phyloP scores from a whole-genome alignment of 2,888 invertebrate species.

The Microctonus hyperodae region DNA sequence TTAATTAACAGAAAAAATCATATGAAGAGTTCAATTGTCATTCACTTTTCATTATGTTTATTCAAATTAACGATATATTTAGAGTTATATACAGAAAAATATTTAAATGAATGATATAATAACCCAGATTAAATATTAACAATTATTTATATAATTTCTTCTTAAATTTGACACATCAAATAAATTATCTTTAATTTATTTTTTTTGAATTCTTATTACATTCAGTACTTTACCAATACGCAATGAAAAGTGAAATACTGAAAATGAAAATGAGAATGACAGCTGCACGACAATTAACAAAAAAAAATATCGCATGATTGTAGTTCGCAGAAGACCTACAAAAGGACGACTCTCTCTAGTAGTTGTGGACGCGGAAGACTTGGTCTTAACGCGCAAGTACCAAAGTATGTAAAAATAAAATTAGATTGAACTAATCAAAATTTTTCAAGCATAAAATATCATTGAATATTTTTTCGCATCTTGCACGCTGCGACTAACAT shows the following conservation, averaged over 20 bases:
- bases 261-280: constrained; percentile 3
- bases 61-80: too few species aligned
- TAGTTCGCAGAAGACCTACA: constrained; percentile 62
- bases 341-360: constrained; percentile 61
- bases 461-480: neutral
- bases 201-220: too few species aligned
- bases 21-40: too few species aligned
- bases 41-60: too few species aligned
- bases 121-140: too few species aligned
- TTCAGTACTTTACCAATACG: neutral
- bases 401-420: constrained; percentile 36
- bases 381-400: constrained; percentile 52
- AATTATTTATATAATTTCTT: too few species aligned
- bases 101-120: too few species aligned
- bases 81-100: too few species aligned
- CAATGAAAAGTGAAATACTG: too few species aligned
- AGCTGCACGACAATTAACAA: constrained; percentile 47
- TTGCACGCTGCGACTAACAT: constrained; percentile 19
- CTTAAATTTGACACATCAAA: too few species aligned
- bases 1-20: too few species aligned
- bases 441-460: neutral
- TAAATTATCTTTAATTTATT: neutral
- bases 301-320: constrained; percentile 52
- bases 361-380: constrained; percentile 61
- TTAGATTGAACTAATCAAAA: neutral